phyloP scores from a whole-genome alignment of 2,113 vertebrate genomes.

The Myiagra hebetior region DNA sequence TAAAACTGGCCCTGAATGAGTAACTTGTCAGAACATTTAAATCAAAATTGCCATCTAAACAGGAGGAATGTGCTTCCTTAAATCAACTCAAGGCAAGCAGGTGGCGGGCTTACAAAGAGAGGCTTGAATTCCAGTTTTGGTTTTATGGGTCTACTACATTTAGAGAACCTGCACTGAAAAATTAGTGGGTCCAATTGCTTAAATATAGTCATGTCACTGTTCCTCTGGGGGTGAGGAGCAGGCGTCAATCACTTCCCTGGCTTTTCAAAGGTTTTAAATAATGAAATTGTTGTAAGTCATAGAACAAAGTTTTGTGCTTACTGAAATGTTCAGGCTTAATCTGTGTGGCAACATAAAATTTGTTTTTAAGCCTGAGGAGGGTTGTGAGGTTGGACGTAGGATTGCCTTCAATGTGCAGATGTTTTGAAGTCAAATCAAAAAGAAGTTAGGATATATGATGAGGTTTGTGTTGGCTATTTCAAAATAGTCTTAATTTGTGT shows the following conservation, averaged over 20 bases:
- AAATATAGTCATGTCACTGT: too few species aligned
- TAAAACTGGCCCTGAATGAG: background rate
- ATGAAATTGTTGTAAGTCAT: background rate
- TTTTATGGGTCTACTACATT: background rate
- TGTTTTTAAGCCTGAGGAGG: background rate
- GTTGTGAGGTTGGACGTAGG: background rate
- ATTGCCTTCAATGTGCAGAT: background rate
- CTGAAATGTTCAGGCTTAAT: background rate
- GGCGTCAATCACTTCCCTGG: background rate
- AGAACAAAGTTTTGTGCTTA: background rate
- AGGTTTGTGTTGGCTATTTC: background rate
- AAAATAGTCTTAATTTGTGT: background rate
- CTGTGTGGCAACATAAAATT: background rate
- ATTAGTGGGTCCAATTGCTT: background rate
- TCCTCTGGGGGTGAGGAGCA: background rate
- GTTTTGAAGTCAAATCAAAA: background rate
- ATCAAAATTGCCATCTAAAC: background rate
- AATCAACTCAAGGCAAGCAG: background rate
- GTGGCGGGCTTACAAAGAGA: background rate
- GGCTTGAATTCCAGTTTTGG: background rate
- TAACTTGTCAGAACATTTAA: background rate
- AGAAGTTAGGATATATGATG: background rate
- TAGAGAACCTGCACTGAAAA: background rate
- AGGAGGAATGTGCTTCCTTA: background rate
- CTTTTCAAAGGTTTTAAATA: background rate